Percentiles rank a stretch among this genome's conserved stretches.
Conservation (phyloP, 1,140 invertebrate genomes). For the Metopolophium dirhodum region DNA sequence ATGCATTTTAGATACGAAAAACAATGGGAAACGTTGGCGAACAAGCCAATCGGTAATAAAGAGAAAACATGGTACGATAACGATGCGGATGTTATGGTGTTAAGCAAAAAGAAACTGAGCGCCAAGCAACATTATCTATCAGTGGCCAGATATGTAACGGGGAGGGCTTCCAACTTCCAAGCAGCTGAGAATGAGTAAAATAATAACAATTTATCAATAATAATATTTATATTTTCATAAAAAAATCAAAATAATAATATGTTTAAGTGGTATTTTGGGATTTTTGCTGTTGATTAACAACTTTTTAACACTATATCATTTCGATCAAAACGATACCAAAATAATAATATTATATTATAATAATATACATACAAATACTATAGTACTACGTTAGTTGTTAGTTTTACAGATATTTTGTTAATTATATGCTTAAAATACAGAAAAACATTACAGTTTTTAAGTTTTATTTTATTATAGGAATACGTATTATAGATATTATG, state of each 20-base stretch:
- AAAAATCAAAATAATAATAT: background rate
- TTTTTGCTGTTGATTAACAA: background rate
- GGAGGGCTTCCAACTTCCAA: conserved; percentile 65
- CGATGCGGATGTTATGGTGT: background rate
- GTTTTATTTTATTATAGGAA: background rate
- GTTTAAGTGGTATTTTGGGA: background rate
- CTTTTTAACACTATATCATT: background rate
- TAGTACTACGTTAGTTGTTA: background rate
- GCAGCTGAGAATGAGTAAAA: conserved; percentile 47
- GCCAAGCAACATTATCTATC: conserved; percentile 78
- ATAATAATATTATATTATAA: background rate
- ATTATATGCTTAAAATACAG: background rate
- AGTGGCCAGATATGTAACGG: conserved; percentile 76
- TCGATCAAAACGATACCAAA: background rate
- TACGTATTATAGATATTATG: too few species aligned
- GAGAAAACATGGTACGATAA: conserved; percentile 31
- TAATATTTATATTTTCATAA: background rate
- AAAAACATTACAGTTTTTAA: background rate
- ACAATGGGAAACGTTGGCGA: background rate
- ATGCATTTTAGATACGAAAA: conserved; percentile 22
- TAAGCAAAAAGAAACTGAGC: conserved; percentile 64
- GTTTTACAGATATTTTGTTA: background rate
- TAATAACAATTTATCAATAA: background rate
- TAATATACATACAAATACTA: background rate
- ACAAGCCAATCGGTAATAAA: background rate